phyloP scores from a whole-genome alignment of 2,888 invertebrate species.

The Coelinius sp. region DNA sequence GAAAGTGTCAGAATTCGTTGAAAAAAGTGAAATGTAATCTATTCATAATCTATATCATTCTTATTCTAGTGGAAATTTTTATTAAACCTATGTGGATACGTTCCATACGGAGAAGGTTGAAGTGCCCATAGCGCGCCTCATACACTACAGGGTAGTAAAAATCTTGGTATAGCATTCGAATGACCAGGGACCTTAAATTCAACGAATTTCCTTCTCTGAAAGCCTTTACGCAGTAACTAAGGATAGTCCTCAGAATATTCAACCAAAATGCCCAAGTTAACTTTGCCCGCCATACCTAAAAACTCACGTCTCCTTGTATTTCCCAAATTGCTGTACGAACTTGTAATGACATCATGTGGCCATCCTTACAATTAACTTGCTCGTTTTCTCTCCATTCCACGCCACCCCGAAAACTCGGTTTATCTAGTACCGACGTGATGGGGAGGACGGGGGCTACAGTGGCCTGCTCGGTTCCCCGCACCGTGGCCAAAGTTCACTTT shows the following conservation, averaged over 20 bases:
- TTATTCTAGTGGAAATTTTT: no score
- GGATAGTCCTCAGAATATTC: not conserved
- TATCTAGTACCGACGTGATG: not conserved
- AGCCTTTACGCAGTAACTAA: not conserved
- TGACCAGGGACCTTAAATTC: not conserved
- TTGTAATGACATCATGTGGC: slow-evolving; percentile 28
- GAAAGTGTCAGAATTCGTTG: no score
- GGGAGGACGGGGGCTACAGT: not conserved
- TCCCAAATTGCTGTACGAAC: slow-evolving; percentile 28
- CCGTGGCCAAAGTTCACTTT: slow-evolving; percentile 19
- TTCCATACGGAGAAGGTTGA: no score
- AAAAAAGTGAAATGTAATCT: no score
- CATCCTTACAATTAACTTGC: slow-evolving; percentile 32
- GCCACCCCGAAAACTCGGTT: slow-evolving; percentile 15
- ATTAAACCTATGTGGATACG: no score
- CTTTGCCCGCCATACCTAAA: slow-evolving; percentile 1
- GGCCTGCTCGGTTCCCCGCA: slow-evolving; percentile 23
- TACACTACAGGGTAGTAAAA: not conserved
- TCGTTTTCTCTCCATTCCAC: slow-evolving; percentile 28
- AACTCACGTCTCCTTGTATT: slow-evolving; percentile 25
- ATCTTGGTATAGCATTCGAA: not conserved
- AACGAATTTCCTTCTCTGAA: not conserved
- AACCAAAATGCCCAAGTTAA: slow-evolving; percentile 11
- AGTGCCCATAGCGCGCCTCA: no score
- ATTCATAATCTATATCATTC: no score